Percentiles rank a stretch among this genome's conserved stretches.
Evolutionary conservation across 2,888 invertebrate genomes (phyloP).

Genomic region (Seladonia tumulorum): DNA sequence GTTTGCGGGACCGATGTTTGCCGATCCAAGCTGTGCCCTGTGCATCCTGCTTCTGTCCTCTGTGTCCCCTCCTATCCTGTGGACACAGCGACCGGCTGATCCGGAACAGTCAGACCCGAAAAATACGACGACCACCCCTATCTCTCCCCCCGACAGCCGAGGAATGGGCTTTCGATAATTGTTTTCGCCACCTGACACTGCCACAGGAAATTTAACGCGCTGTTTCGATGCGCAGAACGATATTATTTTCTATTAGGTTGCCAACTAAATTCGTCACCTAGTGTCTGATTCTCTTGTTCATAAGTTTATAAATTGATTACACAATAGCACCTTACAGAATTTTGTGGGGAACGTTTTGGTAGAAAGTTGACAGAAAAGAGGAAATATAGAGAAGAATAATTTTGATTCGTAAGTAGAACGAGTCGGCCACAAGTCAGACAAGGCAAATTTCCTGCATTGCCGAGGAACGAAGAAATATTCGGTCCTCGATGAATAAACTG

Average conservation of each 20-base stretch:
- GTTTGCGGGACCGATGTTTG: constrained; percentile 34
- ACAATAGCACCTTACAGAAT: no score
- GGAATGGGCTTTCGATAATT: constrained; percentile 14
- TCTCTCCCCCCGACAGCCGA: not conserved
- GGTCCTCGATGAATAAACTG: no score
- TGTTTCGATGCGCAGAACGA: not conserved
- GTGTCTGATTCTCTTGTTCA: not conserved
- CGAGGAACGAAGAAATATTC: not conserved
- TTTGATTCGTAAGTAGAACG: not conserved
- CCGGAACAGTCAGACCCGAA: constrained; percentile 17
- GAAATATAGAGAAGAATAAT: not conserved
- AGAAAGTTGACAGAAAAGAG: no score
- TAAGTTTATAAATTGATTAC: no score
- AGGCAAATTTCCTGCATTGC: not conserved
- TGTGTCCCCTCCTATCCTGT: not conserved
- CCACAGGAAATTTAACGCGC: constrained; percentile 10
- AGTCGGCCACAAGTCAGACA: not conserved
- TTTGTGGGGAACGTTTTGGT: no score
- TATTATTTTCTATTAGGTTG: not conserved
- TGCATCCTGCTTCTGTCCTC: not conserved
- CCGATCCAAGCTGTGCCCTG: not conserved
- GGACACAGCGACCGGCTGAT: constrained; percentile 25
- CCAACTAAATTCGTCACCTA: not conserved
- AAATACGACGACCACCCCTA: constrained; percentile 12
- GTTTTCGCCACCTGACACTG: not conserved